A percentile compares a stretch with the other conserved stretches of the same genome.
Conservation (phyloP, 2,113 vertebrate species). For the Taxidea taxus region DNA sequence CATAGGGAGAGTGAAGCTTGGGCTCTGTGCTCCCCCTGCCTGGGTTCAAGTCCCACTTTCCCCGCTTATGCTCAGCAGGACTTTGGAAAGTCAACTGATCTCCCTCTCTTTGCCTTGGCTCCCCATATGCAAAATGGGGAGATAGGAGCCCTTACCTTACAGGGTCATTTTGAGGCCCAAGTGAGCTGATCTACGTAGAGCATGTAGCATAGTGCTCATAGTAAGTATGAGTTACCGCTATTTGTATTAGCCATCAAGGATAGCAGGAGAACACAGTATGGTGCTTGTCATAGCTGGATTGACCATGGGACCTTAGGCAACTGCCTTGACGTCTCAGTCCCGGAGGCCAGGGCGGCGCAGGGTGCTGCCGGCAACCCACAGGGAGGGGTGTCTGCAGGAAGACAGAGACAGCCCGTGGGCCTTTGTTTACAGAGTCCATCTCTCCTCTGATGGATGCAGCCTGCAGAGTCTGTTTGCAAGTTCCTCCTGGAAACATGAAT, state of each 20-base stretch:
- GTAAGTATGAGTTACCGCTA: background rate
- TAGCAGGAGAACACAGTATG: background rate
- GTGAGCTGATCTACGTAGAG: rapidly evolving
- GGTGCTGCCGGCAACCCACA: background rate
- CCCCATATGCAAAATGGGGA: background rate
- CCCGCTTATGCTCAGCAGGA: background rate
- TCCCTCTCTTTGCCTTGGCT: background rate
- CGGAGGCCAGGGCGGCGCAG: background rate
- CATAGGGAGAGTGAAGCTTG: background rate
- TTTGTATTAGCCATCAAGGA: background rate
- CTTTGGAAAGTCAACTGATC: background rate
- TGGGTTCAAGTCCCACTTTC: background rate
- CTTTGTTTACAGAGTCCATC: slow-evolving; percentile 86
- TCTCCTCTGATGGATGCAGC: slow-evolving; percentile 84
- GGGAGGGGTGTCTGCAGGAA: slow-evolving; percentile 55
- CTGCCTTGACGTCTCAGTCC: background rate
- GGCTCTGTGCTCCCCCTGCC: background rate
- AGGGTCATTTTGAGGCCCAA: background rate
- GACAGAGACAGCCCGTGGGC: slow-evolving; percentile 79
- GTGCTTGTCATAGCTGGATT: too few species aligned
- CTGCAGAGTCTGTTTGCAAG: slow-evolving; percentile 82
- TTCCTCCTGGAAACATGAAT: slow-evolving; percentile 85
- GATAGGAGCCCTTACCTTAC: background rate
- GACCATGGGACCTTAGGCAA: background rate
- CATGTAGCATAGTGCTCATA: background rate